These are phyloP conservation scores for Conops quadrifasciatus DNA, from an alignment of 2,888 invertebrate species.

Conservation along the genomic window DNA sequence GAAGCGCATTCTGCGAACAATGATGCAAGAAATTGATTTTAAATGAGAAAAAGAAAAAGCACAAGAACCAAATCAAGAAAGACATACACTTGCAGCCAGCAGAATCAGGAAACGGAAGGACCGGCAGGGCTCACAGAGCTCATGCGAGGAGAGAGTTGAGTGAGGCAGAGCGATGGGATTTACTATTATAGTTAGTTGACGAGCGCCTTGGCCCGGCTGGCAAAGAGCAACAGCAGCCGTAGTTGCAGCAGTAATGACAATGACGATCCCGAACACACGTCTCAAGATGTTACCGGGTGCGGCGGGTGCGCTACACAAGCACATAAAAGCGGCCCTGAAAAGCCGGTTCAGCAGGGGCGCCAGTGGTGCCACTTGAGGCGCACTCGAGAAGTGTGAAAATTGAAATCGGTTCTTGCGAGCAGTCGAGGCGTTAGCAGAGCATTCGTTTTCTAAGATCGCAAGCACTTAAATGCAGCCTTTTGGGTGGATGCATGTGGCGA, in stretches of 20 bases:
- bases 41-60: constrained; percentile 11
- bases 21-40: constrained; percentile 38
- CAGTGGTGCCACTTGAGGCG: neutral
- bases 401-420: constrained; percentile 27
- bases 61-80: too few relatives aligned
- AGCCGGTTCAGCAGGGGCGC: neutral
- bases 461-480: too few relatives aligned
- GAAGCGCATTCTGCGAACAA: constrained; percentile 30
- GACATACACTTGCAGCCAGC: too few relatives aligned
- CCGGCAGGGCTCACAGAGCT: neutral
- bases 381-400: constrained; percentile 32
- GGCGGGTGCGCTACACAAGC: neutral
- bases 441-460: constrained; percentile 6
- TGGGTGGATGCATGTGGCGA: too few relatives aligned
- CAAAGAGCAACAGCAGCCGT: too few relatives aligned
- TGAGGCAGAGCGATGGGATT: too few relatives aligned
- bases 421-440: constrained; percentile 13
- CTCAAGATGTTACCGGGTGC: constrained; percentile 2
- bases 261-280: constrained; percentile 22
- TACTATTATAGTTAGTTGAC: too few relatives aligned
- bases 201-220: too few relatives aligned
- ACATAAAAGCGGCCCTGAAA: neutral
- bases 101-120: neutral
- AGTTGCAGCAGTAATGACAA: constrained; percentile 6
- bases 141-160: too few relatives aligned